Percentiles rank a stretch among this genome's conserved stretches.
These are phyloP conservation scores for Hypsibius dujardini DNA, from an alignment of 1,140 invertebrate species.

Conservation along the genomic window DNA sequence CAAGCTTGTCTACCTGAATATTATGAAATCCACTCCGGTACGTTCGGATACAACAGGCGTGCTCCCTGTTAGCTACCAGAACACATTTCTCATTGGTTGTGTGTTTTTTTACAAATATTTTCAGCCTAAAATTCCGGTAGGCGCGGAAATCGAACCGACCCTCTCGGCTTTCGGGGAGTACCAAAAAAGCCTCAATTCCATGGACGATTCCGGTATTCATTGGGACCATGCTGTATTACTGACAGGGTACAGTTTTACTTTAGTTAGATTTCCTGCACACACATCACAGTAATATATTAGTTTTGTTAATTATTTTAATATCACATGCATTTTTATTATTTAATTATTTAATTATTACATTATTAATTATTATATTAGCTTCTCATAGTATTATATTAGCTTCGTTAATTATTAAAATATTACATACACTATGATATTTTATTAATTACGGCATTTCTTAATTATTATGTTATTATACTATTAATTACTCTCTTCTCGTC, in stretches of 20 bases:
- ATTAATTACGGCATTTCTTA: not conserved
- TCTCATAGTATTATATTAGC: too few relatives aligned
- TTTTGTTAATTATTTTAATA: too few relatives aligned
- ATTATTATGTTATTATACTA: not conserved
- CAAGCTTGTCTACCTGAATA: not conserved
- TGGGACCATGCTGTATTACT: constrained; percentile 7
- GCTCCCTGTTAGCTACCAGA: too few relatives aligned
- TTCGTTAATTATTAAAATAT: not conserved
- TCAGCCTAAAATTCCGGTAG: not conserved
- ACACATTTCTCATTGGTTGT: too few relatives aligned
- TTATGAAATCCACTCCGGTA: not conserved
- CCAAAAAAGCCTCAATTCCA: not conserved
- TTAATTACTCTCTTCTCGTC: not conserved
- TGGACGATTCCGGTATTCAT: not conserved
- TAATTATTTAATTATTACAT: too few relatives aligned
- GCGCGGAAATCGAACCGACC: not conserved
- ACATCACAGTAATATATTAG: not conserved
- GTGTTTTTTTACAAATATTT: not conserved
- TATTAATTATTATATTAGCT: too few relatives aligned
- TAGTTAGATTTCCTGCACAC: not conserved
- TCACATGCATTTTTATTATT: too few relatives aligned
- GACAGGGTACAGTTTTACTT: not conserved
- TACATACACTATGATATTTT: not conserved
- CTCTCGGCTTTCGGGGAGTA: not conserved
- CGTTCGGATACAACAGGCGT: not conserved